Evolutionary conservation across 2,113 vertebrate genomes (phyloP).

Genomic region (Crotalus tigris): DNA sequence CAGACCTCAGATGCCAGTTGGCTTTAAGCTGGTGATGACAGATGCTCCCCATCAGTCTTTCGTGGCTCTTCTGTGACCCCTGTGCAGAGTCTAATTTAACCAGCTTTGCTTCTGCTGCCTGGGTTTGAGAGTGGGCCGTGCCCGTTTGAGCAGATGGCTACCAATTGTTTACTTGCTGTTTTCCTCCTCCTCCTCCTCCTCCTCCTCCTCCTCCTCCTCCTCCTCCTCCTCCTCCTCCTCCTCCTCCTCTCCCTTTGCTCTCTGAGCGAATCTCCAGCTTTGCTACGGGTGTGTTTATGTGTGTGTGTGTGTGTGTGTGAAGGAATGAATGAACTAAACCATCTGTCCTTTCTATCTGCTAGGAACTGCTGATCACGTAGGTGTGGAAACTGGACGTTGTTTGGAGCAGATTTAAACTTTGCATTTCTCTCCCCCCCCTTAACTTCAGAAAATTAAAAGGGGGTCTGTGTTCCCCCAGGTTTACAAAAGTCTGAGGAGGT

Average conservation of each 20-base stretch:
- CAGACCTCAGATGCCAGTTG: background rate
- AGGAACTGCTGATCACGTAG: too few species aligned
- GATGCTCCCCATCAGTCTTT: background rate
- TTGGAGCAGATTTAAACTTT: too few species aligned
- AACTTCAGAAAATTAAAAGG: background rate
- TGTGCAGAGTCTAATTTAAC: background rate
- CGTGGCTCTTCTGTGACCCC: background rate
- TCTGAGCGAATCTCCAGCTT: too few species aligned
- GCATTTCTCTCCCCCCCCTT: accelerated
- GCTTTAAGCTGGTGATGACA: background rate
- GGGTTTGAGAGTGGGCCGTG: background rate
- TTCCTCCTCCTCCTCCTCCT: background rate
- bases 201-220: background rate
- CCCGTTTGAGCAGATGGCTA: background rate
- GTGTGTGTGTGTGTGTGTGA: background rate
- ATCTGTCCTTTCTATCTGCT: background rate
- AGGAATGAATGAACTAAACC: background rate
- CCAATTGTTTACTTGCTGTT: background rate
- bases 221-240: background rate
- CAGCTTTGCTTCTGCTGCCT: background rate
- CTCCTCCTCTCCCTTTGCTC: background rate
- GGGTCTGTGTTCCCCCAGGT: background rate
- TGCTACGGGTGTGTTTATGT: background rate
- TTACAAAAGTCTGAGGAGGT: background rate
- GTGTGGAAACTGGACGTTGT: too few species aligned